Evolutionary conservation across 2,888 invertebrate genomes (phyloP).

Genomic region (Ectropis crepuscularia): DNA sequence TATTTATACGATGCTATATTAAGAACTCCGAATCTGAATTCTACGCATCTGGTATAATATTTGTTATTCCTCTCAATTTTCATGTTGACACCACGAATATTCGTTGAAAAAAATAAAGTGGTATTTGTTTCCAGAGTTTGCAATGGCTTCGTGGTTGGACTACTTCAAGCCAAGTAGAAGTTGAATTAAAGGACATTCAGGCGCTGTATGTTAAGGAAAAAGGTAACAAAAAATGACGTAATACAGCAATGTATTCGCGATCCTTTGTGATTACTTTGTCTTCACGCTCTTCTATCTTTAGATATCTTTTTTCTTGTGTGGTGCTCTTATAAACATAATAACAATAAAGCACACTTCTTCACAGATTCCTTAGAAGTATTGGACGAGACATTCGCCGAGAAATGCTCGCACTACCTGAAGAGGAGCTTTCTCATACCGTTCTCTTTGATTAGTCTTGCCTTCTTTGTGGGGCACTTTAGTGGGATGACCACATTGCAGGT

Average conservation of each 20-base stretch:
- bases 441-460: constrained; percentile 86
- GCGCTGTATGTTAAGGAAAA: constrained; percentile 64
- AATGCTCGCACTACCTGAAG: constrained; percentile 74
- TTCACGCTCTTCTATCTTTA: not conserved
- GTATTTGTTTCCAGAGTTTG: constrained; percentile 75
- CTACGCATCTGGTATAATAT: no score
- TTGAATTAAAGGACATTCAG: constrained; percentile 84
- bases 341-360: not conserved
- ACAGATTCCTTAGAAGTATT: constrained; percentile 41
- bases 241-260: not conserved
- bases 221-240: constrained; percentile 38
- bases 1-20: no score
- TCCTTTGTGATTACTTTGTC: no score
- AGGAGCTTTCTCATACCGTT: constrained; percentile 89
- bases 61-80: no score
- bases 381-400: constrained; percentile 66
- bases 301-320: not conserved
- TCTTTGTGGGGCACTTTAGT: constrained; percentile 90
- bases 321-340: not conserved
- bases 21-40: no score
- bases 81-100: no score
- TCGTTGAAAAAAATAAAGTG: no score
- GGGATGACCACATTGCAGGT: constrained; percentile 89
- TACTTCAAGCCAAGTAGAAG: constrained; percentile 83
- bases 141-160: constrained; percentile 94